Percentiles rank a stretch among this genome's conserved stretches.
Evolutionary conservation across 2,113 vertebrate species (phyloP).

Genomic region (Delphinus delphis): DNA sequence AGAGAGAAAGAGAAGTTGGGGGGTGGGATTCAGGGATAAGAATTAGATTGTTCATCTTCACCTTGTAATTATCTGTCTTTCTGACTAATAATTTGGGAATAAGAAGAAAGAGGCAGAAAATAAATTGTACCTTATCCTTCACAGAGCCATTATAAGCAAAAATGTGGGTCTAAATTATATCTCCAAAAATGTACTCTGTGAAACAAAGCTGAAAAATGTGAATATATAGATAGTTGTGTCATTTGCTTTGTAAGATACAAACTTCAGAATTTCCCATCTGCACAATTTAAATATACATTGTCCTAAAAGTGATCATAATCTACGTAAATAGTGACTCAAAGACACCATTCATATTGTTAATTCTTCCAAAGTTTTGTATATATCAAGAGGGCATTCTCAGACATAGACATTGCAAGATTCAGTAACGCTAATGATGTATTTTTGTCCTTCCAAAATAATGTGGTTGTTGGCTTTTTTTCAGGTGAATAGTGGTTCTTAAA

Average conservation of each 20-base stretch:
- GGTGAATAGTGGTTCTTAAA: not conserved
- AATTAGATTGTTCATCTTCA: slow-evolving; percentile 73
- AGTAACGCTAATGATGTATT: not conserved
- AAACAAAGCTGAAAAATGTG: not conserved
- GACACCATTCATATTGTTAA: not conserved
- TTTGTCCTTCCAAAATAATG: not conserved
- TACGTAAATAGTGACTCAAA: not conserved
- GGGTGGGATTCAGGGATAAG: not conserved
- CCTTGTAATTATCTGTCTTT: slow-evolving; percentile 71
- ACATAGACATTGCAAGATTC: not conserved
- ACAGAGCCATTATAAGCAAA: not conserved
- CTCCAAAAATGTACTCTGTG: accelerated
- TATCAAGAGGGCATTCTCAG: not conserved
- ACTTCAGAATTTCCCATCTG: not conserved
- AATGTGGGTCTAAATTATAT: slow-evolving; percentile 9
- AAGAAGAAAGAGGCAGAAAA: not conserved
- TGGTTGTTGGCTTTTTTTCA: not conserved
- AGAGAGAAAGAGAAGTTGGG: not conserved
- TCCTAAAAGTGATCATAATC: not conserved
- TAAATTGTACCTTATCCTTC: not conserved
- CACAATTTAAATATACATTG: not conserved
- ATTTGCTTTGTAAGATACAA: not conserved
- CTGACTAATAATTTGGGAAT: slow-evolving; percentile 56
- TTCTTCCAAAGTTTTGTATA: not conserved
- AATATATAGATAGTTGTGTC: not conserved